phyloP scores from a whole-genome alignment of 2,113 vertebrate genomes.

The Myrmecobius fasciatus region DNA sequence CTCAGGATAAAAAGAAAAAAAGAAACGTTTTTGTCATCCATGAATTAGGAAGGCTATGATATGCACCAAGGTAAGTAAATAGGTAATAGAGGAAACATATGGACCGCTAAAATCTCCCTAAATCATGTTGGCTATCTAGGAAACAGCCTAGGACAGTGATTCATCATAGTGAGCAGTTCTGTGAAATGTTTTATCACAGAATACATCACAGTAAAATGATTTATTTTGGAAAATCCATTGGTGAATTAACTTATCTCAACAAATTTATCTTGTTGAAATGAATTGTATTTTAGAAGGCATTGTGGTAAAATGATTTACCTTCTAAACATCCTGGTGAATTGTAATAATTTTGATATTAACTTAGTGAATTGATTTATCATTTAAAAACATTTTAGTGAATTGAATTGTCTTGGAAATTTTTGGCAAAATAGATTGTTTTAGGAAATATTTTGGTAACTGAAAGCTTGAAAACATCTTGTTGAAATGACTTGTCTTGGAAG shows the following conservation, averaged over 20 bases:
- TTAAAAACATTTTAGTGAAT: neutral
- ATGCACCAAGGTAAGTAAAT: neutral
- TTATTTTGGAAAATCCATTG: neutral
- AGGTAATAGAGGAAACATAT: neutral
- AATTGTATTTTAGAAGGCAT: neutral
- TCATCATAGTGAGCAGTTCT: neutral
- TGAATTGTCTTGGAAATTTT: neutral
- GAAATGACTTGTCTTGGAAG: neutral
- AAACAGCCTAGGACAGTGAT: neutral
- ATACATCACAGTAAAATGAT: neutral
- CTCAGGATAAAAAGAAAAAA: neutral
- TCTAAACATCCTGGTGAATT: neutral
- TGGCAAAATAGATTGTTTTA: neutral
- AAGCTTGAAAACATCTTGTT: neutral
- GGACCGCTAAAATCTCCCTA: neutral
- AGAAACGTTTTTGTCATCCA: neutral
- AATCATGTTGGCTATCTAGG: neutral
- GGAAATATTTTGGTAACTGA: neutral
- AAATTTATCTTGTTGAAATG: neutral
- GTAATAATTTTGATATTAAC: neutral
- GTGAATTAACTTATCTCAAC: too few species aligned
- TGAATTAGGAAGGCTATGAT: neutral
- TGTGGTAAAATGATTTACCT: neutral
- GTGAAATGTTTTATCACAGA: neutral
- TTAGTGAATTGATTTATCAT: neutral